Evolutionary conservation across 2,888 invertebrate genomes (phyloP).

Genomic region (Cancer borealis): DNA sequence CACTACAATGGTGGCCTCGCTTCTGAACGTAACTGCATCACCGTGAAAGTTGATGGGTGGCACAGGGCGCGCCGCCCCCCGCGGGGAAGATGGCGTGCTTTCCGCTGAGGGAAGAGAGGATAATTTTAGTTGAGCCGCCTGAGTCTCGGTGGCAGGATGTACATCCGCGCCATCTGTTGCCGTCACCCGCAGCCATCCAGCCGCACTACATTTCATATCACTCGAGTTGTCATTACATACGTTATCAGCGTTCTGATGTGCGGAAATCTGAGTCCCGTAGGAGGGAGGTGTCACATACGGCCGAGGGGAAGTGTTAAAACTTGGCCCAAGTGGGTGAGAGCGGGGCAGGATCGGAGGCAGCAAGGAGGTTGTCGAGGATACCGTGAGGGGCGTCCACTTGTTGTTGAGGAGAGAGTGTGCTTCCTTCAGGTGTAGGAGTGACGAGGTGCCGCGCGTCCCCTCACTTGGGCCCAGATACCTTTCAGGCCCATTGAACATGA

Average conservation of each 20-base stretch:
- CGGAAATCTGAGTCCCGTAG: not conserved
- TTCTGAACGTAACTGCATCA: conserved; percentile 65
- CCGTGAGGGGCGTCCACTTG: conserved; percentile 64
- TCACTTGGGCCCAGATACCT: conserved; percentile 69
- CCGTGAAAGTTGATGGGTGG: conserved; percentile 48
- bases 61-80: conserved; percentile 59
- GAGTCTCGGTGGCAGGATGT: conserved; percentile 46
- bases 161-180: conserved; percentile 71
- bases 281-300: conserved; percentile 62
- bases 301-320: conserved; percentile 72
- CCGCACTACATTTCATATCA: conserved; percentile 36
- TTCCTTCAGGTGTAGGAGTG: conserved; percentile 64
- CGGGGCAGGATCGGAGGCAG: conserved; percentile 57
- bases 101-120: conserved; percentile 60
- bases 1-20: conserved; percentile 70
- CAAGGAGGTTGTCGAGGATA: conserved; percentile 49
- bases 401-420: conserved; percentile 64
- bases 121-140: conserved; percentile 65
- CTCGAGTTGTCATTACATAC: conserved; percentile 54
- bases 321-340: conserved; percentile 55
- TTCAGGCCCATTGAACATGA: conserved; percentile 9
- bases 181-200: conserved; percentile 47
- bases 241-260: conserved; percentile 13
- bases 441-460: conserved; percentile 57
- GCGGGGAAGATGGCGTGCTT: conserved; percentile 46